Percentiles rank a stretch among this genome's conserved stretches.
phyloP scores from a whole-genome alignment of 2,888 invertebrate species.

The Ochlodes sylvanus region DNA sequence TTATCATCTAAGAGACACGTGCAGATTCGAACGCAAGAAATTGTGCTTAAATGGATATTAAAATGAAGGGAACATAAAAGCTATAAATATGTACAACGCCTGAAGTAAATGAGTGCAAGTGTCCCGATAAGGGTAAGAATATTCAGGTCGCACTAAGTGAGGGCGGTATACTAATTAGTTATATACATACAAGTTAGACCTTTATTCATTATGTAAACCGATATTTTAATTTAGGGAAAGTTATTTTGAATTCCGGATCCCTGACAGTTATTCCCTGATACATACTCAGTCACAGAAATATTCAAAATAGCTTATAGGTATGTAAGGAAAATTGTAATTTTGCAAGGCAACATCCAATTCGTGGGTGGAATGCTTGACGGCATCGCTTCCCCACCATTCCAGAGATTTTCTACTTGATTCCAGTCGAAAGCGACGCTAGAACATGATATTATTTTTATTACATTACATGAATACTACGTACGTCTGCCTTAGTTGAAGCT shows the following conservation, averaged over 20 bases:
- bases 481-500: too few relatives aligned
- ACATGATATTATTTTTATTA: neutral
- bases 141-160: too few relatives aligned
- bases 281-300: neutral
- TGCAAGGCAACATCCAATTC: neutral
- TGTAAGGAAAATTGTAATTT: neutral
- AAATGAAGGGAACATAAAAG: too few relatives aligned
- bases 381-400: neutral
- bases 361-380: slow-evolving; percentile 1
- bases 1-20: too few relatives aligned
- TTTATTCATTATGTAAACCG: too few relatives aligned
- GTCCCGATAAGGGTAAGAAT: too few relatives aligned
- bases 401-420: neutral
- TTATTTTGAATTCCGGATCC: too few relatives aligned
- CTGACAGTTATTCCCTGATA: neutral
- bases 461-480: neutral
- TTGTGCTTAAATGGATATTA: too few relatives aligned
- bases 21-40: too few relatives aligned
- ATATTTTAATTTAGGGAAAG: too few relatives aligned
- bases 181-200: too few relatives aligned
- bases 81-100: neutral
- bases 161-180: too few relatives aligned
- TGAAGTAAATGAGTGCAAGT: neutral
- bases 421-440: neutral
- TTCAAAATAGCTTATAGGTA: neutral